phyloP scores from a whole-genome alignment of 2,888 invertebrate species.

The Pinctada fucata region DNA sequence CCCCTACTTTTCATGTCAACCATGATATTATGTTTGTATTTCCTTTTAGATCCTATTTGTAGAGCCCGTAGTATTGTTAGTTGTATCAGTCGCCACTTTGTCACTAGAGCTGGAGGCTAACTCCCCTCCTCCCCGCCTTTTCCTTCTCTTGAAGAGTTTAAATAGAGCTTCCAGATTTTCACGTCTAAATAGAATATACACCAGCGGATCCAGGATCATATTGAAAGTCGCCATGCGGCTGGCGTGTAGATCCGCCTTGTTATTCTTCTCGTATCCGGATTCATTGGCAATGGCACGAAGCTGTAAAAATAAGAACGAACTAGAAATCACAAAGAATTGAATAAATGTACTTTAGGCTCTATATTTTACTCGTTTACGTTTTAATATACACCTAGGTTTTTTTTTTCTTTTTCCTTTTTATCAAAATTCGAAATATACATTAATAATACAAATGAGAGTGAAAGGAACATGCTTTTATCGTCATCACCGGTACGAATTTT shows the following conservation, averaged over 20 bases:
- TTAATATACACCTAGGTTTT: no score
- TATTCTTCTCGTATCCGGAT: constrained; percentile 14
- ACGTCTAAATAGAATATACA: constrained; percentile 23
- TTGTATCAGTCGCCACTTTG: neutral
- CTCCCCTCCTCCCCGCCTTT: neutral
- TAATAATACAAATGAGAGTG: no score
- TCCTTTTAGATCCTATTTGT: no score
- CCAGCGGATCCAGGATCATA: constrained; percentile 25
- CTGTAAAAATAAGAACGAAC: neutral
- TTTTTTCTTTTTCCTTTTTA: no score
- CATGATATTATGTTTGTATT: no score
- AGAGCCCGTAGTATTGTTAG: neutral
- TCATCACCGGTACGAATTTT: no score
- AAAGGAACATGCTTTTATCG: no score
- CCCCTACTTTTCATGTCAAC: no score
- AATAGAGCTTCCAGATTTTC: constrained; percentile 17
- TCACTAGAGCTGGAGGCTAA: neutral
- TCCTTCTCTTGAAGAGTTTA: constrained; percentile 3
- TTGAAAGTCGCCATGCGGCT: constrained; percentile 26
- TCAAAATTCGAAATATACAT: no score
- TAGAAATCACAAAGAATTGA: neutral
- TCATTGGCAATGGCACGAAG: constrained; percentile 26
- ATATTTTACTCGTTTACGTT: no score
- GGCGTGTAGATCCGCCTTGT: constrained; percentile 23
- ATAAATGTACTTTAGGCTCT: neutral